Conservation (phyloP, 2,113 vertebrate genomes). For the Sturnira hondurensis region DNA sequence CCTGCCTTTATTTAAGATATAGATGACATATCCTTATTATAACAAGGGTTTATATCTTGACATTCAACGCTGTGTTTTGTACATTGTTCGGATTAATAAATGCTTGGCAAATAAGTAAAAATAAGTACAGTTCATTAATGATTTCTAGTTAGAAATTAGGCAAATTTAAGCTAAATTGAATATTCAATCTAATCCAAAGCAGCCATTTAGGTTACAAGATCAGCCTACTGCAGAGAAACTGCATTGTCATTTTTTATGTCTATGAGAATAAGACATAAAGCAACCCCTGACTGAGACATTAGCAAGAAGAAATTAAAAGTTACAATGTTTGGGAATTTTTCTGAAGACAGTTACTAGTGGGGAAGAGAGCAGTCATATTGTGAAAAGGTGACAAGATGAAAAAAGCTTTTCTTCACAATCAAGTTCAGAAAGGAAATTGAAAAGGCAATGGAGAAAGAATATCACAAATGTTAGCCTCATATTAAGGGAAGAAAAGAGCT, state of each 20-base stretch:
- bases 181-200: background rate
- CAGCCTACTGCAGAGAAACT: background rate
- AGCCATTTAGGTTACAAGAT: background rate
- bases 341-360: slow-evolving; percentile 4
- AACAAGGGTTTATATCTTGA: background rate
- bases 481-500: background rate
- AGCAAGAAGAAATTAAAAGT: background rate
- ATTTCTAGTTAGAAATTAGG: background rate
- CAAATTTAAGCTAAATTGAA: background rate
- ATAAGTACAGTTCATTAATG: background rate
- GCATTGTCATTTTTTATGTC: background rate
- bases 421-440: slow-evolving; percentile 31
- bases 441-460: slow-evolving; percentile 11
- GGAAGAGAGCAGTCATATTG: background rate
- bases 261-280: background rate
- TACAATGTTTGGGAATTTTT: background rate
- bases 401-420: background rate
- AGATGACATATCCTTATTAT: background rate
- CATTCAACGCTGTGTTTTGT: background rate
- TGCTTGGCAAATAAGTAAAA: background rate
- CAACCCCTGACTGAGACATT: background rate
- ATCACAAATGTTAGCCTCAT: background rate
- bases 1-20: background rate
- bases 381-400: slow-evolving; percentile 8
- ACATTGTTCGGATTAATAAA: background rate